phyloP scores from a whole-genome alignment of 2,113 vertebrate genomes.

The Anas platyrhynchos region DNA sequence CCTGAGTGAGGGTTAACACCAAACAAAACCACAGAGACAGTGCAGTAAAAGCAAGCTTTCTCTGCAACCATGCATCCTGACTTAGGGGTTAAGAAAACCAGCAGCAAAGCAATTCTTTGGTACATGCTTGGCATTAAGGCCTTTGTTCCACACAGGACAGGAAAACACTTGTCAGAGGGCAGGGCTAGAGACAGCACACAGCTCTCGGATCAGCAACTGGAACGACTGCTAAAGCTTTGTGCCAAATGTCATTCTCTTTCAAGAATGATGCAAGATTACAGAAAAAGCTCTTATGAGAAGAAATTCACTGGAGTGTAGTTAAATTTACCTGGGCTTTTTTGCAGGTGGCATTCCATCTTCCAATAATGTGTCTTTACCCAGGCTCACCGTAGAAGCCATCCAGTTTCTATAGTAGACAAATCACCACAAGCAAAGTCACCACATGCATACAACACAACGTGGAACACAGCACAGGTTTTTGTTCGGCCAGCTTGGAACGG shows the following conservation, averaged over 20 bases:
- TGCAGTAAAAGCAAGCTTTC: background rate
- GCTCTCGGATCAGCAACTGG: background rate
- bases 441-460: accelerated
- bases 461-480: background rate
- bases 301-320: background rate
- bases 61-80: accelerated
- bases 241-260: background rate
- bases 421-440: background rate
- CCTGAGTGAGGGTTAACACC: background rate
- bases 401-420: constrained; percentile 80
- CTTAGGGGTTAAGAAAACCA: background rate
- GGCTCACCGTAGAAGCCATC: constrained; percentile 91
- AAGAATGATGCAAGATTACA: background rate
- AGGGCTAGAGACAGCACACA: background rate
- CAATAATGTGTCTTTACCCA: constrained; percentile 80
- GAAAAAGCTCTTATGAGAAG: background rate
- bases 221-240: accelerated
- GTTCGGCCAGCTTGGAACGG: background rate
- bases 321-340: constrained; percentile 91
- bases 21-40: background rate
- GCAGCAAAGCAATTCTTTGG: background rate
- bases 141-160: background rate
- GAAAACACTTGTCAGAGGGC: background rate
- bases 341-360: constrained; percentile 86
- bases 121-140: background rate